phyloP scores from a whole-genome alignment of 1,140 invertebrate genomes.

The Ips nitidus region DNA sequence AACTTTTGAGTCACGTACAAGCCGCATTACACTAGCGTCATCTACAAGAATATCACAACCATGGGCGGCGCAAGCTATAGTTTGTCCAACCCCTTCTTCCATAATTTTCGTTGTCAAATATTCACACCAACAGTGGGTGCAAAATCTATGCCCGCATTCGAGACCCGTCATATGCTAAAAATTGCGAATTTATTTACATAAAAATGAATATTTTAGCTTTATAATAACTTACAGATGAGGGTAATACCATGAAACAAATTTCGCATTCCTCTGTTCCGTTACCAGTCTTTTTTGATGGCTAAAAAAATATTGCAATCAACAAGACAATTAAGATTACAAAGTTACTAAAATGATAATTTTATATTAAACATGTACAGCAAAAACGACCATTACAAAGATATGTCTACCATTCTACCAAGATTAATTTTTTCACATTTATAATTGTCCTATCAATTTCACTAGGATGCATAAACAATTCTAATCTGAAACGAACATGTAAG shows the following conservation, averaged over 20 bases:
- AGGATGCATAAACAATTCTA: too few species aligned
- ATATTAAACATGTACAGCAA: neutral
- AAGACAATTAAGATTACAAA: constrained; percentile 14
- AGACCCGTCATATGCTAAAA: constrained; percentile 92
- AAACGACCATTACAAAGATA: too few species aligned
- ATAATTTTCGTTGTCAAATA: constrained; percentile 98
- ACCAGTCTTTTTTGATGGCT: constrained; percentile 54
- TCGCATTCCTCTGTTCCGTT: constrained; percentile 86
- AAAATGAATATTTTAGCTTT: constrained; percentile 16
- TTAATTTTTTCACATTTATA: too few species aligned
- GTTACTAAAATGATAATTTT: constrained; percentile 1
- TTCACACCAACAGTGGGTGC: constrained; percentile 91
- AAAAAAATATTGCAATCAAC: constrained; percentile 14
- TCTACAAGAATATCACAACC: constrained; percentile 93
- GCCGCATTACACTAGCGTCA: constrained; percentile 92
- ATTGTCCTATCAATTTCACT: too few species aligned
- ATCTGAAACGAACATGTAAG: too few species aligned
- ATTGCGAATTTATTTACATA: constrained; percentile 29
- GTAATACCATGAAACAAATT: constrained; percentile 85
- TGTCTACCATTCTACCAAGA: too few species aligned
- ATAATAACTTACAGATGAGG: constrained; percentile 70
- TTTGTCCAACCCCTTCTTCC: constrained; percentile 94
- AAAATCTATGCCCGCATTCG: constrained; percentile 96
- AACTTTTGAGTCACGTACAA: constrained; percentile 89
- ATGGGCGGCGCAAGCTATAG: constrained; percentile 93